Conservation (phyloP, 1,140 invertebrate genomes). For the Drosophila biarmipes region DNA sequence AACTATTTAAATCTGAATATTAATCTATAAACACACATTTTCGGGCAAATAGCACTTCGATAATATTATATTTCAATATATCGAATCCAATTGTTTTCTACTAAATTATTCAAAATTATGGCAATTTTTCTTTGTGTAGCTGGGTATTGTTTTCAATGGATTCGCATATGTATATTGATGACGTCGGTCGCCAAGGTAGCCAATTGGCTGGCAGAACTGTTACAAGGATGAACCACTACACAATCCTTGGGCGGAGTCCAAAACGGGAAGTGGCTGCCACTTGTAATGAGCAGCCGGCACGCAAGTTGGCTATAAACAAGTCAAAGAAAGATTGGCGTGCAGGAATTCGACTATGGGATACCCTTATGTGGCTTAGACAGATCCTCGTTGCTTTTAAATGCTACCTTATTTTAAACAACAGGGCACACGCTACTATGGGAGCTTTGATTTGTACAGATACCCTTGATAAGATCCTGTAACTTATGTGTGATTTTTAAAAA, state of each 20-base stretch:
- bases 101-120: rapidly evolving
- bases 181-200: conserved; percentile 49
- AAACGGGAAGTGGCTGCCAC: conserved; percentile 47
- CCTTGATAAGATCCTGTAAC: no score
- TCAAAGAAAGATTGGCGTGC: not conserved
- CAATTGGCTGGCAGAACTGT: conserved; percentile 39
- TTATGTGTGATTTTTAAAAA: not conserved
- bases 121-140: conserved; percentile 7
- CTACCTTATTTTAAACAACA: no score
- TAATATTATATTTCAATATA: no score
- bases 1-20: not conserved
- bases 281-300: conserved; percentile 62
- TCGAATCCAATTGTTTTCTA: no score
- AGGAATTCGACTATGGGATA: conserved; percentile 2
- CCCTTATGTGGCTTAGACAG: not conserved
- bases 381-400: no score
- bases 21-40: no score
- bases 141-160: conserved; percentile 1
- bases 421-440: not conserved
- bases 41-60: no score
- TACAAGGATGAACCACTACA: conserved; percentile 45
- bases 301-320: conserved; percentile 55
- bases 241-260: conserved; percentile 40
- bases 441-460: not conserved
- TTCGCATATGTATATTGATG: conserved; percentile 46